These are phyloP conservation scores for Rhinopithecus roxellana DNA, from an alignment of 2,113 vertebrate genomes.

Conservation along the genomic window DNA sequence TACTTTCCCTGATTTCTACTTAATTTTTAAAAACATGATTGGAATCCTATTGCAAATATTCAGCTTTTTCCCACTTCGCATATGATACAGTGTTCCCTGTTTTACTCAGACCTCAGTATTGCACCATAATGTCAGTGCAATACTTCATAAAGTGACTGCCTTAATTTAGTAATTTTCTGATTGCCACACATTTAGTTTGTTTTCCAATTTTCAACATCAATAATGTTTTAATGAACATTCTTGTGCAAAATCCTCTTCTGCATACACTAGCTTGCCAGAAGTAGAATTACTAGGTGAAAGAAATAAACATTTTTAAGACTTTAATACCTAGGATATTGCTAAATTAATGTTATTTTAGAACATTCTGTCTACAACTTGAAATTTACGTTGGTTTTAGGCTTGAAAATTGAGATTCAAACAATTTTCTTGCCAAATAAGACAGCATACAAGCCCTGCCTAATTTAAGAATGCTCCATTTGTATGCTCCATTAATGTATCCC, in stretches of 20 bases:
- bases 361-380: neutral
- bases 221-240: neutral
- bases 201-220: neutral
- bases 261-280: neutral
- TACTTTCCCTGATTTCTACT: neutral
- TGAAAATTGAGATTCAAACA: conserved; percentile 11
- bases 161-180: conserved; percentile 24
- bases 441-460: neutral
- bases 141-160: neutral
- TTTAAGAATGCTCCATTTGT: neutral
- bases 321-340: neutral
- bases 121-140: neutral
- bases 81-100: neutral
- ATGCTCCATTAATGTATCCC: neutral
- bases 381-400: conserved; percentile 18
- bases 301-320: neutral
- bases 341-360: neutral
- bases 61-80: neutral
- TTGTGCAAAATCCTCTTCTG: neutral
- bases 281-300: neutral
- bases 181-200: neutral
- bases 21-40: neutral
- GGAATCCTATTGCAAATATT: neutral
- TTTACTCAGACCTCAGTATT: neutral
- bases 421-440: neutral